Base-by-base conservation (phyloP, 2,113 vertebrate species). In the Varanus salvator region DNA sequence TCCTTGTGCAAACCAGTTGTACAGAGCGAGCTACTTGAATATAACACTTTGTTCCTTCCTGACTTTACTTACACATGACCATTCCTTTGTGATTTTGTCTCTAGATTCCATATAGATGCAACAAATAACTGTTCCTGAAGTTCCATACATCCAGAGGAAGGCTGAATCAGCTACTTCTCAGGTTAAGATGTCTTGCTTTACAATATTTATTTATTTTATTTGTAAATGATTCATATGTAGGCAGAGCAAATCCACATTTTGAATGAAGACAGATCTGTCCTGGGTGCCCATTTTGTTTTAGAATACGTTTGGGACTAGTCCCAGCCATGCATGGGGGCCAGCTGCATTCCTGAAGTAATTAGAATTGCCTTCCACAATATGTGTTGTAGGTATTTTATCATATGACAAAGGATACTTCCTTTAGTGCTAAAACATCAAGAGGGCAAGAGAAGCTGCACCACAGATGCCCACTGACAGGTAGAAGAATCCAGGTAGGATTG, bases 1-100 rank as follows among this genome's bases (percentile, higher is more conserved):
- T 94, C 87, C 87, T 89, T 90, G 68, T 90, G 77, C 88, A 90
- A 92, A 93, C 86, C 15, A 80, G 90, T 93, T 52, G 87, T 89
- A 91, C 89, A 72, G 54, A 91, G 86, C 94, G 93, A 94, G 87
- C 87, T 93, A 93, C 93, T 92, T 87, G 93, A 44, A 66, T 89
- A 29, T 91, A 94, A 92, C 91, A 92, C 84, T 48, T 83, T 74
- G 74, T 93, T 23, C 83, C 77, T 92, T 87, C 86, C 80, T 50
- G 66, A 14, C 8, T 86, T 8, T 87, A 93, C 94, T 89, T 89
- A 86, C 77, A 83, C 91, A 92, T 88, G 72, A 74, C 80, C 91
- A n/a, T 92, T 94, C 84, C 27, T 90, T 90, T 60, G 84, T 85
- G 91, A 86, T 87, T 89, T 68, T 29, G 48, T 85, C 44, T 84